A percentile compares a stretch with the other conserved stretches of the same genome.
These are phyloP conservation scores for Hypselothyrea guttata DNA, from an alignment of 2,888 invertebrate species.

Conservation along the genomic window DNA sequence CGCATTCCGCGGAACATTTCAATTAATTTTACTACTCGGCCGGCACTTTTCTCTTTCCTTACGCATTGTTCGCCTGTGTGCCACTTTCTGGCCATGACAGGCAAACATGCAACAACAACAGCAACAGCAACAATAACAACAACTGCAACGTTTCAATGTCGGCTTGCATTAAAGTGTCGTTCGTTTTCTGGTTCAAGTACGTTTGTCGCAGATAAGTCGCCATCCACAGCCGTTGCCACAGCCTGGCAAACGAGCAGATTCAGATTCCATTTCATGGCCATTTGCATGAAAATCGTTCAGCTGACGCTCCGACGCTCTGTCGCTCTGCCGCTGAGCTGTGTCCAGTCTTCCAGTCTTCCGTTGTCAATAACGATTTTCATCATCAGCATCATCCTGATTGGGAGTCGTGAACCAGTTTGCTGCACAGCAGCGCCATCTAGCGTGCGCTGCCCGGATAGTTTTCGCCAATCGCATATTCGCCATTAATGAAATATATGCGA, in stretches of 20 bases:
- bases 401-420: constrained; percentile 62
- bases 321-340: constrained; percentile 6
- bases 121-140: constrained; percentile 25
- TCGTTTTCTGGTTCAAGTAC: constrained; percentile 80
- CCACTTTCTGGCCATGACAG: constrained; percentile 55
- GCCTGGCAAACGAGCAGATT: constrained; percentile 56
- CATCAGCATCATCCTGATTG: constrained; percentile 70
- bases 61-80: constrained; percentile 58
- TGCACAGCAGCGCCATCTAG: constrained; percentile 47
- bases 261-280: constrained; percentile 79
- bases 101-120: constrained; percentile 23
- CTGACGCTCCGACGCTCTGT: constrained; percentile 35
- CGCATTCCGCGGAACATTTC: constrained; percentile 54
- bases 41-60: constrained; percentile 56
- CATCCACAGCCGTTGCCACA: constrained; percentile 21
- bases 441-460: constrained; percentile 53
- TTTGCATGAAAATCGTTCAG: constrained; percentile 78
- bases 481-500: constrained; percentile 76
- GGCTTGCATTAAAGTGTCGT: constrained; percentile 79
- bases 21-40: constrained; percentile 59
- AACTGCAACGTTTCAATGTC: constrained; percentile 75
- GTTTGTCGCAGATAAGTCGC: constrained; percentile 65
- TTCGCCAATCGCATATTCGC: constrained; percentile 59
- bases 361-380: constrained; percentile 80
- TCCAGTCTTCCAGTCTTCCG: constrained; percentile 58